Evolutionary conservation across 2,888 invertebrate genomes (phyloP).

Genomic region (Parthenolecanium corni): DNA sequence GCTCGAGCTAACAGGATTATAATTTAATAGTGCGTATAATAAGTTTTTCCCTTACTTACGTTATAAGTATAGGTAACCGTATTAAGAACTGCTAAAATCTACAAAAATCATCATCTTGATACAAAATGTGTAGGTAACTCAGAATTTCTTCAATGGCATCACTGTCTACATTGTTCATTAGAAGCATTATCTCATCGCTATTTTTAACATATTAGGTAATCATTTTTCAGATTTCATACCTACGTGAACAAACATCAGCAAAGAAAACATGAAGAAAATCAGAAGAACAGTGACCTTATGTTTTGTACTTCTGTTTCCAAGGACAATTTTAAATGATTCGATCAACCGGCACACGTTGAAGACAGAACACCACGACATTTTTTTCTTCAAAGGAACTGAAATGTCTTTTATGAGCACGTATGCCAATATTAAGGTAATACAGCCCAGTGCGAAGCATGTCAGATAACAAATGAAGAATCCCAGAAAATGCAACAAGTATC

Average conservation of each 20-base stretch:
- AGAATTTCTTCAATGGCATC: too few relatives aligned
- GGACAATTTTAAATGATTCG: background rate
- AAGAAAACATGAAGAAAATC: background rate
- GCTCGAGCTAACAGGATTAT: too few relatives aligned
- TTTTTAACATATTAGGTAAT: too few relatives aligned
- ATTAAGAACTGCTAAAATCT: too few relatives aligned
- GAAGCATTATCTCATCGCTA: too few relatives aligned
- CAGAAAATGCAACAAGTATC: background rate
- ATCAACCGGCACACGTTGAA: background rate
- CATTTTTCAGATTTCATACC: too few relatives aligned
- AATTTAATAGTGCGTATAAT: too few relatives aligned
- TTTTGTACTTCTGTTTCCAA: background rate
- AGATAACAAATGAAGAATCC: constrained; percentile 12
- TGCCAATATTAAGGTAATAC: background rate
- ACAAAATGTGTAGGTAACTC: too few relatives aligned
- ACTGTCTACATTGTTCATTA: too few relatives aligned
- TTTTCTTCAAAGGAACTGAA: background rate
- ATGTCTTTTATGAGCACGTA: constrained; percentile 2
- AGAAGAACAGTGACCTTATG: background rate
- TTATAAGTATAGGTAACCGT: too few relatives aligned
- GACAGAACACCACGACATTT: background rate
- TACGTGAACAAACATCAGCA: background rate
- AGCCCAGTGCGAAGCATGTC: background rate
- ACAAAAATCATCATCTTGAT: too few relatives aligned
- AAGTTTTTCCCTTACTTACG: too few relatives aligned